A percentile compares a stretch with the other conserved stretches of the same genome.
phyloP scores from a whole-genome alignment of 2,888 invertebrate species.

The Furcula furcula region DNA sequence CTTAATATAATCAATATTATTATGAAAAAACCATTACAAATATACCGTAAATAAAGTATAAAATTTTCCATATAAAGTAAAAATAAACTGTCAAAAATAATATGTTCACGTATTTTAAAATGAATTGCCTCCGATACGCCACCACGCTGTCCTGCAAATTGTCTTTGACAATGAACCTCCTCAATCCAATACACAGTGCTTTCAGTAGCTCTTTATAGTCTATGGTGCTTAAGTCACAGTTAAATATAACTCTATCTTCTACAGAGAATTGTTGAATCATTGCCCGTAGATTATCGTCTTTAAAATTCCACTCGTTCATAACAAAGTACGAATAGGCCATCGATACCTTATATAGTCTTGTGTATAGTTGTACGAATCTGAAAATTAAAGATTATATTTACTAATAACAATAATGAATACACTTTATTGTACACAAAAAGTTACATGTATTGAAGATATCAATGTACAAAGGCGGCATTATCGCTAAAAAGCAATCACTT shows the following conservation, averaged over 20 bases:
- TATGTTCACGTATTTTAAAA: background rate
- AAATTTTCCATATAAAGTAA: background rate
- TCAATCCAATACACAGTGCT: background rate
- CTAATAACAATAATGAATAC: too few species aligned
- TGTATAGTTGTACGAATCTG: background rate
- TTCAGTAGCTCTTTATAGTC: background rate
- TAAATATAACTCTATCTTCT: background rate
- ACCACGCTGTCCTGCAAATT: background rate
- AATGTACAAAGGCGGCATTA: too few species aligned
- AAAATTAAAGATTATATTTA: too few species aligned
- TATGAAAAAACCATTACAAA: background rate
- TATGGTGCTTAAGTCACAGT: background rate
- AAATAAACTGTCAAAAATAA: background rate
- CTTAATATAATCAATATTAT: too few species aligned
- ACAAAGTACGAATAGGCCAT: background rate
- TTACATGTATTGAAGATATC: too few species aligned
- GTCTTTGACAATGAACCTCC: constrained; percentile 1
- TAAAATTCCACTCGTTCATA: background rate
- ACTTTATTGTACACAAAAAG: too few species aligned
- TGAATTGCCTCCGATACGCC: background rate
- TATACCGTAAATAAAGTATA: constrained; percentile 1
- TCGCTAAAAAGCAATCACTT: too few species aligned
- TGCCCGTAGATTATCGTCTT: background rate
- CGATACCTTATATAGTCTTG: background rate
- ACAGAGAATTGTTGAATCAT: background rate